Evolutionary conservation across 1,140 invertebrate genomes (phyloP), one percentile per base, ranked within the genome.

Genomic region (Bombus confusus): DNA sequence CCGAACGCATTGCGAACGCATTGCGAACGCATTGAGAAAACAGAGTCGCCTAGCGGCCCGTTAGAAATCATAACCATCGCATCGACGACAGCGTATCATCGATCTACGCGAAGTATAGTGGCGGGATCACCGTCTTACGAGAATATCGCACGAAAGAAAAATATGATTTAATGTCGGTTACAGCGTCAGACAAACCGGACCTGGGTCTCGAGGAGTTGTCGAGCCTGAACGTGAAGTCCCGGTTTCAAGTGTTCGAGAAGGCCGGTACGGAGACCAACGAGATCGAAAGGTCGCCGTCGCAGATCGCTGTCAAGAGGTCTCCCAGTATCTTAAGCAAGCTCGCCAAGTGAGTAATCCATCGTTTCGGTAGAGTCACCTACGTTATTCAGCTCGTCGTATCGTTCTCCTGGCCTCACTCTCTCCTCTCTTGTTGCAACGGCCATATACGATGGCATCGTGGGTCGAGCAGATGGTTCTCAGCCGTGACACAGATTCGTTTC

Each of bases 171-270:
- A 34, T 86, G 83, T 93, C 91, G 90, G 87, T 87, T 95, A 93
- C 94, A 98, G 98, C 98, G 76, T 98, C 97, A 87, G 97, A 98
- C 92, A 98, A 98, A 93, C 97, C 98, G n/a, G 97, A 98, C 95
- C 96, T 98, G 62, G 98, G 98, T 39, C 95, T 98, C 37, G 97
- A 98, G 91, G 98, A 98, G 92, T 93, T 98, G 69, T 97, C 97
- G 25, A 96, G 96, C 84, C 94, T 98, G 72, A 98, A 98, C 94
- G 97, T 98, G 3, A 98, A 98, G 93, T 98, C 98, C 76, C 96
- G 97, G 78, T 98, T 98, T 95, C 97, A 98, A 95, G 96, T 98
- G 83, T 98, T 98, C 94, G 98, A 98, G 94, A 96, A 96, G 88
- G 93, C 93, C 37, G 93, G 93, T 73, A 94, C 94, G n/a, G 93